Evolutionary conservation across 2,888 invertebrate species (phyloP).

Genomic region (Drosophila subquinaria): DNA sequence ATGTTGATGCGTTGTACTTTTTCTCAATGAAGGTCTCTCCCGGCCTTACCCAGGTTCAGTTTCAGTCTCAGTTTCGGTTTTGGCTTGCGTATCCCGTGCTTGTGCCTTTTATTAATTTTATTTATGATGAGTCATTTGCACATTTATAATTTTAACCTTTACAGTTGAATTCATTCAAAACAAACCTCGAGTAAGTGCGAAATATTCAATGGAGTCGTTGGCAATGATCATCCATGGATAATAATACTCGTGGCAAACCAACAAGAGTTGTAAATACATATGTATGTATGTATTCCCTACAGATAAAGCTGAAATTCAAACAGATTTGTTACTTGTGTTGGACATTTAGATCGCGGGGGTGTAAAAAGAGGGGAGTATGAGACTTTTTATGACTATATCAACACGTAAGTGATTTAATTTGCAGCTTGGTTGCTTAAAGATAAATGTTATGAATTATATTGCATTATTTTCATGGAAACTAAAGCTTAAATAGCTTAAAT

Average conservation of each 20-base stretch:
- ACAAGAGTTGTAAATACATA: slow-evolving; percentile 20
- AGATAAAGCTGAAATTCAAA: slow-evolving; percentile 23
- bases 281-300: slow-evolving; percentile 24
- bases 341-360: neutral
- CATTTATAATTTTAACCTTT: slow-evolving; percentile 85
- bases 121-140: slow-evolving; percentile 85
- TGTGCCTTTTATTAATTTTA: slow-evolving; percentile 84
- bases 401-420: neutral
- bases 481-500: neutral
- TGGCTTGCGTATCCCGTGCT: slow-evolving; percentile 37
- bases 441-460: neutral
- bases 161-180: slow-evolving; percentile 83
- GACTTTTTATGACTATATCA: slow-evolving; percentile 26
- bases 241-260: slow-evolving; percentile 22
- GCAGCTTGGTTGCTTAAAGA: neutral
- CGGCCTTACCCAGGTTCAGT: slow-evolving; percentile 27
- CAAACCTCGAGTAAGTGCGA: slow-evolving; percentile 48
- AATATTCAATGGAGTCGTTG: slow-evolving; percentile 42
- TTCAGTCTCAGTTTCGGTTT: slow-evolving; percentile 29
- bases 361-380: neutral
- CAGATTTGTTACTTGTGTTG: slow-evolving; percentile 19
- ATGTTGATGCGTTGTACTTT: slow-evolving; percentile 84
- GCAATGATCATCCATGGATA: slow-evolving; percentile 33
- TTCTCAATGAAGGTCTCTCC: slow-evolving; percentile 82
- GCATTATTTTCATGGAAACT: neutral